Evolutionary conservation across 2,797 vertebrate species (phyloP).

Genomic region (Acipenser ruthenus): DNA sequence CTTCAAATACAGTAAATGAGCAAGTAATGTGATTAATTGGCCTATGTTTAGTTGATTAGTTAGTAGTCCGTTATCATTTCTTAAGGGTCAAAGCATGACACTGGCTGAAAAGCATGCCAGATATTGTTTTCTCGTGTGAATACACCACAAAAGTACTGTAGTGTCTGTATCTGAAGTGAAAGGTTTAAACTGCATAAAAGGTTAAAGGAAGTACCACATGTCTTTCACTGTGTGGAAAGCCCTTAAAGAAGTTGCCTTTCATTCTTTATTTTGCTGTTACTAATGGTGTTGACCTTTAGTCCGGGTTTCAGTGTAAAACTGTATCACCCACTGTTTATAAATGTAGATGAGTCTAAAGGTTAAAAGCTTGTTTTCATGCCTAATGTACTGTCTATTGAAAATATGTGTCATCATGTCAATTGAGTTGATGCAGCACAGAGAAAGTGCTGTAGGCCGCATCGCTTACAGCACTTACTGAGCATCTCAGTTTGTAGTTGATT

Average conservation of each 20-base stretch:
- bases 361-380: conserved; percentile 22
- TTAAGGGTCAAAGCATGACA: too few species aligned
- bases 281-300: conserved; percentile 22
- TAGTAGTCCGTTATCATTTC: too few species aligned
- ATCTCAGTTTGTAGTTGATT: conserved; percentile 22
- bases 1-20: too few species aligned
- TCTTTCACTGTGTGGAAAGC: conserved; percentile 22
- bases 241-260: conserved; percentile 11
- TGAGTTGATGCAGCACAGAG: conserved; percentile 26
- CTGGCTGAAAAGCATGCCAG: too few species aligned
- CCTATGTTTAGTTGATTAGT: too few species aligned
- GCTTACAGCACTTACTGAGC: conserved; percentile 10
- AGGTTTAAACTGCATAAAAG: conserved; percentile 16
- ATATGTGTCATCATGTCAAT: conserved; percentile 17
- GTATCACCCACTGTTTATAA: conserved; percentile 18
- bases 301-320: conserved; percentile 2
- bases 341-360: conserved; percentile 21
- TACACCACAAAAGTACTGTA: not conserved
- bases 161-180: not conserved
- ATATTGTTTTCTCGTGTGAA: too few species aligned
- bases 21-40: too few species aligned
- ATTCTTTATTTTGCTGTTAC: conserved; percentile 1
- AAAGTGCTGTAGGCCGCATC: conserved; percentile 31
- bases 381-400: not conserved
- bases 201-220: conserved; percentile 25